Evolutionary conservation across 2,113 vertebrate species (phyloP).

Genomic region (Asarcornis scutulata): DNA sequence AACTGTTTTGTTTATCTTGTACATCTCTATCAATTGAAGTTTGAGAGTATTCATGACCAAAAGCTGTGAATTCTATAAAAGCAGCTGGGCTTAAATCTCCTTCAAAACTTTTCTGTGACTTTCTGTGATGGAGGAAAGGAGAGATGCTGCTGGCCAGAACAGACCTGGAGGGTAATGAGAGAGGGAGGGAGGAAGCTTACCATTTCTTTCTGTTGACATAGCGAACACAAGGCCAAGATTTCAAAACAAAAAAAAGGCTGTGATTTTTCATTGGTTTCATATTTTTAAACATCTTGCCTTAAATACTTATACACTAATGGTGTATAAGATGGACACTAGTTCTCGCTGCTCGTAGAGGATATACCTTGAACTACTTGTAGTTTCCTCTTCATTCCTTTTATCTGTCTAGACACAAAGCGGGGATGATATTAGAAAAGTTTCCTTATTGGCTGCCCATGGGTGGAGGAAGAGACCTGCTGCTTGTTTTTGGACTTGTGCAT

Average conservation of each 20-base stretch:
- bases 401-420: constrained; percentile 71
- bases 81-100: background rate
- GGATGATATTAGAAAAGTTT: constrained; percentile 69
- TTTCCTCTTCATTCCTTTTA: constrained; percentile 58
- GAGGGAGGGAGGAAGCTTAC: background rate
- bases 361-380: constrained; percentile 55
- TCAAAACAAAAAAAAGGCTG: background rate
- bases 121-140: background rate
- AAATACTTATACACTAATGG: background rate
- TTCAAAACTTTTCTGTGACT: background rate
- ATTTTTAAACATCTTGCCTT: background rate
- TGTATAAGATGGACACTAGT: background rate
- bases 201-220: constrained; percentile 48
- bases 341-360: constrained; percentile 42
- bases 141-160: background rate
- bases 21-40: background rate
- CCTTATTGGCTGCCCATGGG: constrained; percentile 64
- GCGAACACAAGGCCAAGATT: constrained; percentile 63
- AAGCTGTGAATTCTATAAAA: background rate
- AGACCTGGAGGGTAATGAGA: background rate
- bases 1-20: background rate
- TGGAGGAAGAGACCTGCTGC: constrained; percentile 69
- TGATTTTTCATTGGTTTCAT: background rate
- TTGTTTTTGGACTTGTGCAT: constrained; percentile 70
- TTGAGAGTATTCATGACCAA: background rate